phyloP scores from a whole-genome alignment of 2,797 vertebrate genomes.

The Alosa sapidissima region DNA sequence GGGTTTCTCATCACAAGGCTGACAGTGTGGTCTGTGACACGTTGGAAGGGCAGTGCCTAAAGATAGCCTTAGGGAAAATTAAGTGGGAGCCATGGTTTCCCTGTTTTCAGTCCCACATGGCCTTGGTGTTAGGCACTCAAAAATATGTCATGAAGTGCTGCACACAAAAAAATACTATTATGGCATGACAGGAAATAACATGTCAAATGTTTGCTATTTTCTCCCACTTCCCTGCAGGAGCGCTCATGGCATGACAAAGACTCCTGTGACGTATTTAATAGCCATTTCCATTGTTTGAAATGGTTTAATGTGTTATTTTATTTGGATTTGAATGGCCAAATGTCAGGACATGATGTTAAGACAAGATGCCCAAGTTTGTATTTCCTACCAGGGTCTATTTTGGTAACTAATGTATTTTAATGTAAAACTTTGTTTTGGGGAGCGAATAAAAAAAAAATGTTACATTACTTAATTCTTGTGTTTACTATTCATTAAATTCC shows the following conservation, averaged over 20 bases:
- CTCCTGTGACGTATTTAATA: constrained; percentile 8
- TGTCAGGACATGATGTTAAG: background rate
- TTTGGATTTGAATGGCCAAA: background rate
- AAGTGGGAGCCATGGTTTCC: constrained; percentile 13
- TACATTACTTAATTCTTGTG: background rate
- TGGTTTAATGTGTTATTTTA: background rate
- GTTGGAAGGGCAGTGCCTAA: background rate
- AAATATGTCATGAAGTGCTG: background rate
- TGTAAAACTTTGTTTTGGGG: background rate
- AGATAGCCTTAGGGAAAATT: constrained; percentile 10
- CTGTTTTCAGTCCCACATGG: background rate
- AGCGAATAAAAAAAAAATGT: background rate
- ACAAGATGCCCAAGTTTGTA: background rate
- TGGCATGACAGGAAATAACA: constrained; percentile 1
- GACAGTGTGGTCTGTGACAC: background rate
- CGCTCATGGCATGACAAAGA: background rate
- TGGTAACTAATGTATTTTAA: background rate
- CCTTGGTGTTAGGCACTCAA: background rate
- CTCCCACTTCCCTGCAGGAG: background rate
- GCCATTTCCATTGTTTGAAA: constrained; percentile 24
- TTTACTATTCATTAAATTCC: background rate
- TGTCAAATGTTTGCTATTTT: constrained; percentile 17
- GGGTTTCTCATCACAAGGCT: constrained; percentile 14
- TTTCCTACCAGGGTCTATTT: background rate
- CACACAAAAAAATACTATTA: background rate